Evolutionary conservation across 2,113 vertebrate species (phyloP).

Genomic region (Prolemur simus): DNA sequence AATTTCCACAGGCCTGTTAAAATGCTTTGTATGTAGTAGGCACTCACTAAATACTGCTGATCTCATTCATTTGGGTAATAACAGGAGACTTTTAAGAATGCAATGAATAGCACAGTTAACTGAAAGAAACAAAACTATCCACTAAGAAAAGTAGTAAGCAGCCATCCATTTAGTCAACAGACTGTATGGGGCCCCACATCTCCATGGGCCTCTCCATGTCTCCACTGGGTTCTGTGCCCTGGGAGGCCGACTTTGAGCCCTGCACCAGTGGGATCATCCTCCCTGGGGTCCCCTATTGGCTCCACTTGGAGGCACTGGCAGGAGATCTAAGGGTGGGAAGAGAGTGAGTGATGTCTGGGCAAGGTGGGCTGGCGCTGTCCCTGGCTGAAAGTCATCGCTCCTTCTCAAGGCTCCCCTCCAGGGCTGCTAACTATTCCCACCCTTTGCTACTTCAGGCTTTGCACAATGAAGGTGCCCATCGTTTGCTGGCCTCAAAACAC

Average conservation of each 20-base stretch:
- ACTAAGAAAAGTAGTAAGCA: not conserved
- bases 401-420: not conserved
- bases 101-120: not conserved
- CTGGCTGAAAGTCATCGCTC: not conserved
- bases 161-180: not conserved
- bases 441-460: not conserved
- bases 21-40: not conserved
- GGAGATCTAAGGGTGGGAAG: not conserved
- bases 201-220: not conserved
- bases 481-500: not conserved
- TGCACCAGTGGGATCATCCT: not conserved
- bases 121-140: conserved; percentile 1
- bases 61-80: not conserved
- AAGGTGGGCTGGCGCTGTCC: not conserved
- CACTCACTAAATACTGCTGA: not conserved
- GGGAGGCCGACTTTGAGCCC: not conserved
- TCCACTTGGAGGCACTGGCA: not conserved
- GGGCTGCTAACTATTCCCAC: not conserved
- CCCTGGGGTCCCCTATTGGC: not conserved
- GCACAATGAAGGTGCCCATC: not conserved
- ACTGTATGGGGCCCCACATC: not conserved
- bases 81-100: conserved; percentile 10
- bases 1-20: not conserved
- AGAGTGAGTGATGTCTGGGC: not conserved
- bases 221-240: not conserved